phyloP scores from a whole-genome alignment of 2,888 invertebrate species.

The Leucophenga maculata region DNA sequence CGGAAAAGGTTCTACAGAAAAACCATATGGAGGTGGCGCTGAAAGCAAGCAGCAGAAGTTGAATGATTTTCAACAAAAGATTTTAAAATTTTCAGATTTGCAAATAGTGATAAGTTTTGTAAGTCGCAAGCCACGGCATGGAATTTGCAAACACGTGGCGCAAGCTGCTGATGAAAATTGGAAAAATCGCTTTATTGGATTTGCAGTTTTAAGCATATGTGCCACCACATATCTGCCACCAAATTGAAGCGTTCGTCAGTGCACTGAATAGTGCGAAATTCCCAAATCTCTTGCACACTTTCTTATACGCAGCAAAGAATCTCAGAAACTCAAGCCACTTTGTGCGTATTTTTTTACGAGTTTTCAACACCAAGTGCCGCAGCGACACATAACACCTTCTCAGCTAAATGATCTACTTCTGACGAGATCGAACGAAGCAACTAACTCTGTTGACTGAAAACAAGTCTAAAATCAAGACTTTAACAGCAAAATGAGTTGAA shows the following conservation, averaged over 20 bases:
- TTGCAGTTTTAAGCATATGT: conserved; percentile 1
- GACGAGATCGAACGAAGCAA: conserved; percentile 16
- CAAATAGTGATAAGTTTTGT: conserved; percentile 49
- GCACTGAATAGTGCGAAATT: conserved; percentile 15
- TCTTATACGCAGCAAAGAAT: neutral
- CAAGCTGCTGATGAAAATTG: neutral
- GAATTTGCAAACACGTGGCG: conserved; percentile 62
- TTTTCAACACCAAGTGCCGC: neutral
- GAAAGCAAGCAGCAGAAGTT: neutral
- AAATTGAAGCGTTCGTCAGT: neutral
- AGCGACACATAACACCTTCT: neutral
- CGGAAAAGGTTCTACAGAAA: conserved; percentile 20
- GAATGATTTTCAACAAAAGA: conserved; percentile 17
- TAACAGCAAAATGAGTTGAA: conserved; percentile 12
- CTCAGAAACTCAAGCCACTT: neutral
- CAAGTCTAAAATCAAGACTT: conserved; percentile 18
- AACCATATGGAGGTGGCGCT: conserved; percentile 24
- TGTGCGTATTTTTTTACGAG: neutral
- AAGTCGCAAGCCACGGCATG: conserved; percentile 52
- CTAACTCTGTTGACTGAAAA: conserved; percentile 18
- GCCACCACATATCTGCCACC: neutral
- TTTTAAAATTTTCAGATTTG: conserved; percentile 56
- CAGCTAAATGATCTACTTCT: conserved; percentile 57
- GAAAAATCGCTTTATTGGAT: neutral
- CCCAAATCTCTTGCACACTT: conserved; percentile 19